Base-by-base conservation (phyloP, 2,888 invertebrate genomes). In the Cataglyphis livida region DNA sequence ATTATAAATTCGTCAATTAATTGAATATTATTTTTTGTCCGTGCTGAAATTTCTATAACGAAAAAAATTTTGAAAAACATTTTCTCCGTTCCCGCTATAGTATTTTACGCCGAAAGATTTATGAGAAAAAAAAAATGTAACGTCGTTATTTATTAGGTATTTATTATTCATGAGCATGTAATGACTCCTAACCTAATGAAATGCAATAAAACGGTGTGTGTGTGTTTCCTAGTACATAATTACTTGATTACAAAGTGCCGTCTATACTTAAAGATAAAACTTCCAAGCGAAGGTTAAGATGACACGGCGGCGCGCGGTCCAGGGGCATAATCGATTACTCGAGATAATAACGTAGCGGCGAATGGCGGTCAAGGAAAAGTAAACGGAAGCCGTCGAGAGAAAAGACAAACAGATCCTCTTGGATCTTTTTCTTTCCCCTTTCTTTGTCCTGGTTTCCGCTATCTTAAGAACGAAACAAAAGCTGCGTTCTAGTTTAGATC, bases 331-430 rank as follows among this genome's bases (percentile, higher is more conserved):
- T 76, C 76, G 76, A 76, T 76, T 76, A 76, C 21, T 76, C 54
- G 54, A 41, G 68, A 76, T 76, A 76, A 76, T 76, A 76, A 76
- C 25, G 41, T 54, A 68, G 57, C 41, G 54, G 28, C 18, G 32
- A 62, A 66, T 66, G 66, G 41, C 68, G 76, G 57, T 76, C 76
- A 76, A 76, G 68, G 68, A 76, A 76, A 76, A 76, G 68, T 76
- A 68, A 76, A 68, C 68, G 76, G 68, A 68, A 68, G 68, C 9
- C 15, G 15, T 41, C 12, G 28, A 68, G 76, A 68, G 57, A 28
- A 68, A 76, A 76, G 76, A 68, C 68, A 76, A 76, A 76, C 68
- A 68, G 54, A 76, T 68, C 41, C n/a, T 64, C 51, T n/a, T 32
- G 51, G 54, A 41, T 57, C n/a, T 57, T 76, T 68, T 66, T 76